These are phyloP conservation scores for Antigone vipio DNA, from an alignment of 2,113 vertebrate genomes.

Conservation along the genomic window DNA sequence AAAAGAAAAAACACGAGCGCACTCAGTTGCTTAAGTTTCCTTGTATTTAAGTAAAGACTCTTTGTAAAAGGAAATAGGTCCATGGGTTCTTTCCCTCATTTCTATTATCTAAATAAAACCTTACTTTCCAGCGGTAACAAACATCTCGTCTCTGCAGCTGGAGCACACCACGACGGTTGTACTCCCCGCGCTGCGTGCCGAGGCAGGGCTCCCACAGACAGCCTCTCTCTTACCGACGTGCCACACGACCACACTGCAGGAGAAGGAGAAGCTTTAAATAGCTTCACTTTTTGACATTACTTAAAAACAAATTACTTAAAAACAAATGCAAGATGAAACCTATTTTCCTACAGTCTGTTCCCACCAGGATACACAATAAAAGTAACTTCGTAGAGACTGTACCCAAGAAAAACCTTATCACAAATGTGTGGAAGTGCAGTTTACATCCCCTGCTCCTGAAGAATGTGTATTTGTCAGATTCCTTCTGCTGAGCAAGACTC, in stretches of 20 bases:
- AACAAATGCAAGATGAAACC: neutral
- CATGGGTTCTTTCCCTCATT: neutral
- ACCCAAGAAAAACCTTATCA: neutral
- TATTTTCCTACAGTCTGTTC: neutral
- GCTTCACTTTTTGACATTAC: neutral
- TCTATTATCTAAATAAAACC: neutral
- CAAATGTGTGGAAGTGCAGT: neutral
- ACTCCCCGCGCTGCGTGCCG: conserved; percentile 71
- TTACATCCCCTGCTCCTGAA: neutral
- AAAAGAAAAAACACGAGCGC: neutral
- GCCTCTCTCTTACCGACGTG: conserved; percentile 77
- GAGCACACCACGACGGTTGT: conserved; percentile 74
- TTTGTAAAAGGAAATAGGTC: neutral
- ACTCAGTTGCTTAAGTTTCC: neutral
- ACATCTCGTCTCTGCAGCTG: conserved; percentile 77
- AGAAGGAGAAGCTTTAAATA: neutral
- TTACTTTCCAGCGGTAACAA: conserved; percentile 87
- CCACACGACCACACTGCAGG: conserved; percentile 86
- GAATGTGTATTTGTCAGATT: neutral
- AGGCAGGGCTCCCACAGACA: conserved; percentile 83
- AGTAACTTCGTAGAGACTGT: neutral
- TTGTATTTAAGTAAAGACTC: neutral
- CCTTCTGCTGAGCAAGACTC: neutral
- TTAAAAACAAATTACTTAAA: neutral
- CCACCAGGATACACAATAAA: neutral